Base-by-base conservation (phyloP, 2,797 vertebrate species). In the Zalophus californianus region DNA sequence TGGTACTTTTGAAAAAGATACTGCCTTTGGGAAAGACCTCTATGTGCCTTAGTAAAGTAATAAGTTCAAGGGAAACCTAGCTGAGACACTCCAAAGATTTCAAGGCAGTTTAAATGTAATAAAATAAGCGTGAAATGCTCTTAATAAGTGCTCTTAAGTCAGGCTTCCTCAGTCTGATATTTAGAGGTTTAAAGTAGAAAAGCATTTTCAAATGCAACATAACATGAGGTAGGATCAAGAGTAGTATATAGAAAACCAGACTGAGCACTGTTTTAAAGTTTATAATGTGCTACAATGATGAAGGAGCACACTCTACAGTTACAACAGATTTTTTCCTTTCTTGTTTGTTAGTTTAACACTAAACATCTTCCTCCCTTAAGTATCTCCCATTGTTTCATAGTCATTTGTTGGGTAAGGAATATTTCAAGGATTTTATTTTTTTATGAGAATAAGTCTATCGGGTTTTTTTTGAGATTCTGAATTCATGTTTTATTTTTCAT, bases 91-190 rank as follows among this genome's bases (percentile, higher is more conserved):
- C 72, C 87, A 97, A 0, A 54, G 93, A 86, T 97, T 95, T 96
- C 87, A 92, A 89, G 41, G 80, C 44, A 10, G 94, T 96, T 98
- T 96, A 97, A 97, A 96, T 95, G 95, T 94, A 98, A 95, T 92
- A 88, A 98, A 97, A 96, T 96, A 90, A 90, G 80, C 5, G 18
- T 92, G 94, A 96, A 97, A 97, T 96, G 82, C 78, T 96, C 73
- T 77, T 95, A 97, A 82, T 90, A 97, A 97, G 96, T 66, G 83
- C 96, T 97, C 92, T 97, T 93, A 78, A 96, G 92, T 52, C 62
- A 72, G 89, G 80, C 58, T 95, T 94, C 90, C 72, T 96, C 72
- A 64, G 93, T 23, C 96, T 94, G 87, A 94, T 96, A 79, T 86
- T 96, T 84, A 92, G 72, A 97, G 79, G 88, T 77, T 97, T 96